A percentile compares a stretch with the other conserved stretches of the same genome.
These are phyloP conservation scores for Latrodectus hesperus DNA, from an alignment of 2,888 invertebrate genomes.

Conservation along the genomic window DNA sequence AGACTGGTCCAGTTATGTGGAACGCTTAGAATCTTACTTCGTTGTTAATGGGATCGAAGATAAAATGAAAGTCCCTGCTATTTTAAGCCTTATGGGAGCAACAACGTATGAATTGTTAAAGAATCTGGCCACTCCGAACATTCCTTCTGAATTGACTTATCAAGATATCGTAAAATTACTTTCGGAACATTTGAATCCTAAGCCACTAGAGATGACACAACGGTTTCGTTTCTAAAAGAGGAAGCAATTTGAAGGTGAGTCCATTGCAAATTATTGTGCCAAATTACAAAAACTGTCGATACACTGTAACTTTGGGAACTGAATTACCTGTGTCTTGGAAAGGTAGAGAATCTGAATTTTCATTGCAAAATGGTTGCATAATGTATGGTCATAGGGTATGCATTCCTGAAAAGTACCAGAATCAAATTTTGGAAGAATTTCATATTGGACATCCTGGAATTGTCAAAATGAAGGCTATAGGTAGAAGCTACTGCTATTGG, in stretches of 20 bases:
- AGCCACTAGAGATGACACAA: constrained; percentile 51
- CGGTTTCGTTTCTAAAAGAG: constrained; percentile 51
- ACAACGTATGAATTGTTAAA: constrained; percentile 51
- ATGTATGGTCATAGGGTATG: constrained; percentile 48
- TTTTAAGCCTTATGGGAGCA: constrained; percentile 54
- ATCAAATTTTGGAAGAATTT: constrained; percentile 28
- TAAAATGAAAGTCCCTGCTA: constrained; percentile 50
- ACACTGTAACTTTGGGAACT: constrained; percentile 47
- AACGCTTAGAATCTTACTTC: constrained; percentile 51
- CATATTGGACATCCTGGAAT: too few relatives aligned
- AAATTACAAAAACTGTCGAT: constrained; percentile 45
- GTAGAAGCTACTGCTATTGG: constrained; percentile 18
- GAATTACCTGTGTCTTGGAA: constrained; percentile 48
- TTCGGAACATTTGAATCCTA: constrained; percentile 52
- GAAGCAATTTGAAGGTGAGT: constrained; percentile 47
- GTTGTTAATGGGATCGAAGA: constrained; percentile 53
- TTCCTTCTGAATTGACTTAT: constrained; percentile 52
- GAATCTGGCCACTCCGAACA: constrained; percentile 50
- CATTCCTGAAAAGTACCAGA: constrained; percentile 51
- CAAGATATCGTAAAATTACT: constrained; percentile 52
- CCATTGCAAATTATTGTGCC: constrained; percentile 44
- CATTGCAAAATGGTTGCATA: constrained; percentile 50
- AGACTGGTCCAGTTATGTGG: constrained; percentile 53
- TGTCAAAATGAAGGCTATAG: neutral
- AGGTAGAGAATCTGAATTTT: constrained; percentile 51